Evolutionary conservation across 2,797 vertebrate species (phyloP), one percentile per base, ranked within the genome.

Genomic region (Mastacembelus armatus): DNA sequence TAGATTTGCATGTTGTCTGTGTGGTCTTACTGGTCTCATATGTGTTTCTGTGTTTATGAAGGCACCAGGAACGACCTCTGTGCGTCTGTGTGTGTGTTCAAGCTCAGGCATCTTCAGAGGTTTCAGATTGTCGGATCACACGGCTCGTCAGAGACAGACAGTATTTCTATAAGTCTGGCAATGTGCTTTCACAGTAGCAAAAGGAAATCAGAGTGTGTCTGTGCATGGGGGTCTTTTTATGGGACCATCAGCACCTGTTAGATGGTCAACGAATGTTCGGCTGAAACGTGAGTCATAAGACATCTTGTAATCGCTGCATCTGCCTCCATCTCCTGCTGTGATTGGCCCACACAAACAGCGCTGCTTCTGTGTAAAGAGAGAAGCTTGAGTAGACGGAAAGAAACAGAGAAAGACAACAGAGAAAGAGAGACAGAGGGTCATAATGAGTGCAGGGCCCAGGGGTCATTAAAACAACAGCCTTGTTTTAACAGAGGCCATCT

Each of bases 171-270:
- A 65, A 72, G 85, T 88, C 85, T 89, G 76, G 66, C 64, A 60
- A 68, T 9, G 40, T 45, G 48, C 44, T 77, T 90, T 89, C 88
- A 88, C 84, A 83, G 85, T 83, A 81, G 81, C 72, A 49, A 45
- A 38, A 67, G 83, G 81, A 80, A 57, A 58, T 87, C 10, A 59
- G 16, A 67, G 21, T 71, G 40, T 44, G 29, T 71, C 57, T 59
- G 36, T 69, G 47, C 61, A 35, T 49, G 59, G 18, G 61, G 27
- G 29, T 54, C 26, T 65, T 66, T 70, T 61, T 58, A 72, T 29
- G 52, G 65, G 88, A 77, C 81, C 78, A 49, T 78, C 79, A 80
- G 71, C 90, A 91, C 85, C 85, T 89, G 88, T 88, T 81, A 72
- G 84, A 77, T n/a, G 29, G 80, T 74, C 66, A 49, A 69, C 75